These are phyloP conservation scores for Cavia aperea DNA, from an alignment of 2,113 vertebrate species.

Conservation along the genomic window DNA sequence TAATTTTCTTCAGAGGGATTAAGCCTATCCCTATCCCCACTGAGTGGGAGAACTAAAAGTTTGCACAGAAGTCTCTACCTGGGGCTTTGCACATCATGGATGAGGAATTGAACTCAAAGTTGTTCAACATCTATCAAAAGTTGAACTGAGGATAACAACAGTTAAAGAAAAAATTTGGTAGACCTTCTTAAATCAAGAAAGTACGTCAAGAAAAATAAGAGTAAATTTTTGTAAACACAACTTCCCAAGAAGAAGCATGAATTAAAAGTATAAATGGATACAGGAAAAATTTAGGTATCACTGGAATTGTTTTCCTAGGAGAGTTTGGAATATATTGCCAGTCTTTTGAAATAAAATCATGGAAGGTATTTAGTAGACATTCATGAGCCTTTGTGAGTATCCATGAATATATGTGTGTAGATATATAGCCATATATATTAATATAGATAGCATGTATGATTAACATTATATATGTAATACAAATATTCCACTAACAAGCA, in stretches of 20 bases:
- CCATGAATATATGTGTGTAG: neutral
- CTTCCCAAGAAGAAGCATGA: neutral
- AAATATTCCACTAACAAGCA: neutral
- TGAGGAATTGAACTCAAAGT: neutral
- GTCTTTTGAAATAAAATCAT: constrained; percentile 25
- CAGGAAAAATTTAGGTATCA: neutral
- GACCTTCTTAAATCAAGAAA: constrained; percentile 6
- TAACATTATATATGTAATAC: neutral
- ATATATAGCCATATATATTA: neutral
- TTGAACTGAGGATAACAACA: neutral
- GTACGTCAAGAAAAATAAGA: neutral
- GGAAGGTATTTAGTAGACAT: neutral
- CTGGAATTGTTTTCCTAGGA: neutral
- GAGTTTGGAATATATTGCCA: constrained; percentile 11
- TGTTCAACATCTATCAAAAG: neutral
- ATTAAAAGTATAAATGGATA: constrained; percentile 23
- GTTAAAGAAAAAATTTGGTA: neutral
- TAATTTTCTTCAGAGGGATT: neutral
- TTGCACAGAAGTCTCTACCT: neutral
- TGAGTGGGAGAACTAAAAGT: neutral
- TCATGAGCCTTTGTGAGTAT: neutral
- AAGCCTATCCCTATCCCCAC: neutral
- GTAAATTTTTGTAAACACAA: neutral
- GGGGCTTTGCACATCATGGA: neutral
- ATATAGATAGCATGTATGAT: neutral